Conservation (phyloP, 1,140 invertebrate species). For the Phocides pigmalion region DNA sequence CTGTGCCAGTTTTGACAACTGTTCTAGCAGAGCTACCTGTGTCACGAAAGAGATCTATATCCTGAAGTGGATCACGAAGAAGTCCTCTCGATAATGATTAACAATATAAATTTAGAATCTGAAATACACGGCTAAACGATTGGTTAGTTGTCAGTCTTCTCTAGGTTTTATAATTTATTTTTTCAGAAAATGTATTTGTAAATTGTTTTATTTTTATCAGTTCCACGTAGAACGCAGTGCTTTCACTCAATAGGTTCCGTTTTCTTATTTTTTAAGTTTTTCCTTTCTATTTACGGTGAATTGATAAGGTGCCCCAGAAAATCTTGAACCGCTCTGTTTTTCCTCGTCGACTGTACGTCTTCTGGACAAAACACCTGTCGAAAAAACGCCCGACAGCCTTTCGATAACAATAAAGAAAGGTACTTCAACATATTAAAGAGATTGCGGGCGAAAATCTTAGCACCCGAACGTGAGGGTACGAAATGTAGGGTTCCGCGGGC, state of each 20-base stretch:
- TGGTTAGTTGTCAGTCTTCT: too few species aligned
- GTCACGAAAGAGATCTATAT: too few species aligned
- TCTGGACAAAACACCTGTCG: slow-evolving; percentile 52
- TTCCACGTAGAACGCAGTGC: background rate
- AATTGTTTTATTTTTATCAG: too few species aligned
- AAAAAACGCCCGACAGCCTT: slow-evolving; percentile 51
- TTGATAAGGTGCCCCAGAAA: slow-evolving; percentile 17
- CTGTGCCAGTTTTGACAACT: too few species aligned
- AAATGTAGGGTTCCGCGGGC: slow-evolving; percentile 40
- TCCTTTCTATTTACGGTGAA: slow-evolving; percentile 20
- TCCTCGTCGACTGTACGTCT: slow-evolving; percentile 17
- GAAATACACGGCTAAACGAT: too few species aligned
- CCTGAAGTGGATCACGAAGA: too few species aligned
- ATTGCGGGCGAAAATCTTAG: slow-evolving; percentile 69
- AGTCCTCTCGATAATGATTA: too few species aligned
- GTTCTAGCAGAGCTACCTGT: too few species aligned
- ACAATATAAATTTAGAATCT: too few species aligned
- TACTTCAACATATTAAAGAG: slow-evolving; percentile 68
- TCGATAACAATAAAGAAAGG: slow-evolving; percentile 47
- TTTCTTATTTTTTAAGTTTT: slow-evolving; percentile 21
- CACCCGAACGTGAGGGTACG: slow-evolving; percentile 48
- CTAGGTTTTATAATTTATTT: too few species aligned
- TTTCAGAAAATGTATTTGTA: too few species aligned
- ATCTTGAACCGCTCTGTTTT: slow-evolving; percentile 13
- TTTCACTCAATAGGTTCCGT: background rate